Evolutionary conservation across 2,797 vertebrate genomes (phyloP), one percentile per base, ranked within the genome.

Genomic region (Enteromius anoplus): DNA sequence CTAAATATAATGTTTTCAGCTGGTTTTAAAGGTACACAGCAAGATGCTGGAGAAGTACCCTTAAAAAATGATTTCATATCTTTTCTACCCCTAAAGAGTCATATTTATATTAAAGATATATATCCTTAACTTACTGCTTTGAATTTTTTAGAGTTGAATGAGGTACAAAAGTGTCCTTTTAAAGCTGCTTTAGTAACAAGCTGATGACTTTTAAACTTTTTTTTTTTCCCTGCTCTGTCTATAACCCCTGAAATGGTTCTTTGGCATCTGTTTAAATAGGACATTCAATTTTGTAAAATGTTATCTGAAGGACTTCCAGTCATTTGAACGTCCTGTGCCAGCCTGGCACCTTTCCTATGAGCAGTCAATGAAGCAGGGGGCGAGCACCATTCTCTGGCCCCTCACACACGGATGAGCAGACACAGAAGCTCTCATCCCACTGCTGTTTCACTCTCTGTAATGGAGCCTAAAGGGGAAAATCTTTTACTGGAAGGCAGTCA

Each of bases 401-500:
- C 65, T 79, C n/a, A 82, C n/a, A 82, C 82, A 75, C 21, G 12
- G 82, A 84, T 66, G 79, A 80, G 58, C 86, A 82, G 47, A 73
- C 83, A 86, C 64, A 68, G 64, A 83, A 55, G 49, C 73, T 83
- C 73, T 83, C 26, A 83, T 83, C 73, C 64, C 37, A n/a, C 73
- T 60, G 73, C 81, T 83, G 64, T 76, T 40, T 45, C 64, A 65
- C 65, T 71, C 34, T 75, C 53, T 70, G 71, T 80, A 80, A 80
- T 86, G 71, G 64, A 75, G 85, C 76, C 81, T 60, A 86, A 72
- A 79, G 71, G 71, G 42, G 53, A 76, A 77, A 80, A 83, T 80
- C 55, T 75, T 83, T 86, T 83, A 70, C 81, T 71, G 64, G 53
- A 80, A 86, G 75, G 66, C 84, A 87, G 62, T 87, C 62, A 73